These are phyloP conservation scores for Anniella stebbinsi DNA, from an alignment of 2,797 vertebrate species.

Conservation along the genomic window DNA sequence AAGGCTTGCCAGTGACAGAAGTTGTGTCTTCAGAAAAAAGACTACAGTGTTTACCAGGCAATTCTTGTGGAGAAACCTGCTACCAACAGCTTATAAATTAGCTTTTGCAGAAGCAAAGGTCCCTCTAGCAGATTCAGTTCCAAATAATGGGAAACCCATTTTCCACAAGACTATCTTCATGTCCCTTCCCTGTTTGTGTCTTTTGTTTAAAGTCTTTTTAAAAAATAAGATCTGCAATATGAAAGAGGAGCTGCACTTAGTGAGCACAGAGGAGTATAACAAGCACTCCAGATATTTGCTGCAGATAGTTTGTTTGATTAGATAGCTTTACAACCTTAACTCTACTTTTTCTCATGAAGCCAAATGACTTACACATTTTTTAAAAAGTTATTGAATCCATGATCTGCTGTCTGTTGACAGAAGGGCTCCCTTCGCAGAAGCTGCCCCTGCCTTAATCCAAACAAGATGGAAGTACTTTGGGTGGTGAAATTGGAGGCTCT, in stretches of 20 bases:
- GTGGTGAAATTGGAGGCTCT: too few relatives aligned
- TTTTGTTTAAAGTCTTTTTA: slow-evolving; percentile 24
- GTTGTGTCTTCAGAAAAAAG: too few relatives aligned
- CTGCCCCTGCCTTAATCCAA: too few relatives aligned
- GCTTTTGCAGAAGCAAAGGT: not conserved
- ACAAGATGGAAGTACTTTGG: too few relatives aligned
- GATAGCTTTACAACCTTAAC: not conserved
- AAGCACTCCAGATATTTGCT: not conserved
- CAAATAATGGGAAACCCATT: slow-evolving; percentile 6
- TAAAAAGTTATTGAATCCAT: not conserved
- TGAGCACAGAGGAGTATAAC: not conserved
- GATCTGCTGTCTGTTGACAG: too few relatives aligned
- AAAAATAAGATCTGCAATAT: not conserved
- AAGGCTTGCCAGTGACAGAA: too few relatives aligned
- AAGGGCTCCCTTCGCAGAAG: too few relatives aligned
- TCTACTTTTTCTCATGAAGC: not conserved
- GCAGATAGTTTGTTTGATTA: not conserved
- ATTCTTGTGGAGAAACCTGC: not conserved
- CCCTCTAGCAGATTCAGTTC: not conserved
- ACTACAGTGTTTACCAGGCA: not conserved
- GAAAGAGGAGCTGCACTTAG: not conserved
- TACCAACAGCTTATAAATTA: not conserved
- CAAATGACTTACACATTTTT: not conserved
- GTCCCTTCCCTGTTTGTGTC: not conserved
- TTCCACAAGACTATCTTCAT: slow-evolving; percentile 1